Evolutionary conservation across 2,888 invertebrate species (phyloP).

Genomic region (Colletes collaris): DNA sequence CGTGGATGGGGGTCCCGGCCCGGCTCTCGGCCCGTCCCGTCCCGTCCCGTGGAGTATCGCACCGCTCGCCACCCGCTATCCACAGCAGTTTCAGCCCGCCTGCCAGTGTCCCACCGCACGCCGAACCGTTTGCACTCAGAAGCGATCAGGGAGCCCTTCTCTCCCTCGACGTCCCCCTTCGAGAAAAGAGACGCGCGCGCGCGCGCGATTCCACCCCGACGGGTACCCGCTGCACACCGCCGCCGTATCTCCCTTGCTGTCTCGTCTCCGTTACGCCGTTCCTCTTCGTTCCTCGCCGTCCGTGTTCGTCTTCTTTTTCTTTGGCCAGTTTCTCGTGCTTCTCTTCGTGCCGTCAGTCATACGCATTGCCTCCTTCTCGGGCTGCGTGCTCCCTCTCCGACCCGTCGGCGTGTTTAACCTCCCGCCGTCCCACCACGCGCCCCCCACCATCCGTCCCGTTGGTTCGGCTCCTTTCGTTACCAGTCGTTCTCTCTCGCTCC

Average conservation of each 20-base stretch:
- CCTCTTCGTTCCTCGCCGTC: slow-evolving; percentile 43
- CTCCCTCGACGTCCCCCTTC: slow-evolving; percentile 54
- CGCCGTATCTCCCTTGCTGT: slow-evolving; percentile 52
- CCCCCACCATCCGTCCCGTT: slow-evolving; percentile 54
- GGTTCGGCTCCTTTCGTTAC: slow-evolving; percentile 57
- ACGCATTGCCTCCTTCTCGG: slow-evolving; percentile 58
- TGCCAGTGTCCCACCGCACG: slow-evolving; percentile 83
- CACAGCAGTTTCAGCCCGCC: slow-evolving; percentile 74
- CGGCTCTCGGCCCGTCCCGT: slow-evolving; percentile 78
- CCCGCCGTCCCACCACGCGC: slow-evolving; percentile 57
- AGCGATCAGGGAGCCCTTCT: slow-evolving; percentile 75
- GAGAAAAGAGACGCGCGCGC: slow-evolving; percentile 49
- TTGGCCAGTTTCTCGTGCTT: slow-evolving; percentile 45
- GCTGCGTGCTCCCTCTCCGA: slow-evolving; percentile 48
- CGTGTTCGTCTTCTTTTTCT: slow-evolving; percentile 38
- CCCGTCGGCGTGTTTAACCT: slow-evolving; percentile 64
- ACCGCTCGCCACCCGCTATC: slow-evolving; percentile 78
- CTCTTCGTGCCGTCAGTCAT: slow-evolving; percentile 53
- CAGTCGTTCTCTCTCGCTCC: slow-evolving; percentile 65
- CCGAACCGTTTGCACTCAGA: slow-evolving; percentile 81
- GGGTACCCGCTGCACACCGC: slow-evolving; percentile 58
- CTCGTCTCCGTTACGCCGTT: slow-evolving; percentile 36
- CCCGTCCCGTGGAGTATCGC: slow-evolving; percentile 78
- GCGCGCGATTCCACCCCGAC: slow-evolving; percentile 60
- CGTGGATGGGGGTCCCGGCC: slow-evolving; percentile 74